These are phyloP conservation scores for Lepeophtheirus salmonis DNA, from an alignment of 1,140 invertebrate genomes.

Conservation along the genomic window DNA sequence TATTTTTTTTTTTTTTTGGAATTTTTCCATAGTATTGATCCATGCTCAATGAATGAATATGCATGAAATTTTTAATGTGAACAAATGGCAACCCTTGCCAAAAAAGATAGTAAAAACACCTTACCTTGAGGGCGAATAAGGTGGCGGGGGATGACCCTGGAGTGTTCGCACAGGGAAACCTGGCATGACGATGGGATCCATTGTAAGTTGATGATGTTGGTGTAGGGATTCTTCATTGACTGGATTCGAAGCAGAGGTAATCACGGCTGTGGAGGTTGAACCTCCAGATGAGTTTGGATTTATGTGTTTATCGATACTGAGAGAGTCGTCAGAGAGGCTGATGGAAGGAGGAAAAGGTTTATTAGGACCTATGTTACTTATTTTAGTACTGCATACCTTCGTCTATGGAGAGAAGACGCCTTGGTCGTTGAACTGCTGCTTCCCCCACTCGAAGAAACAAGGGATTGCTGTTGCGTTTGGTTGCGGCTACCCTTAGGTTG, in stretches of 20 bases:
- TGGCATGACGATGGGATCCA: constrained; percentile 13
- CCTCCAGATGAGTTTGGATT: not conserved
- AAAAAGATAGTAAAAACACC: too few relatives aligned
- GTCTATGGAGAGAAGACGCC: not conserved
- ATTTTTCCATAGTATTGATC: too few relatives aligned
- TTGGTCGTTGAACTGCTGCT: not conserved
- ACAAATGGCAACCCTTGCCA: too few relatives aligned
- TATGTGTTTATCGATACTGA: not conserved
- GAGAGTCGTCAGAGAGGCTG: constrained; percentile 10
- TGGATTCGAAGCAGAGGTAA: not conserved
- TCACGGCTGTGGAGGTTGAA: not conserved
- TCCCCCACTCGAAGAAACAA: not conserved
- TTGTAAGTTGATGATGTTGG: not conserved
- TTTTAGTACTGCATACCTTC: not conserved
- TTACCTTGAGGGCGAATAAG: constrained; percentile 13
- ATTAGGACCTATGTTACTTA: not conserved
- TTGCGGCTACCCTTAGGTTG: not conserved
- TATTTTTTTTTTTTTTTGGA: too few relatives aligned
- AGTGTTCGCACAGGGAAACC: constrained; percentile 12
- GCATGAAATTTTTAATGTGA: too few relatives aligned
- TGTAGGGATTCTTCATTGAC: not conserved
- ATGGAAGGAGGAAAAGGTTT: not conserved
- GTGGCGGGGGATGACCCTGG: constrained; percentile 10
- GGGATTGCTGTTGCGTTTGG: not conserved
- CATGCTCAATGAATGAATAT: too few relatives aligned